Evolutionary conservation across 2,113 vertebrate genomes (phyloP), one percentile per base, ranked within the genome.

Genomic region (Pica pica): DNA sequence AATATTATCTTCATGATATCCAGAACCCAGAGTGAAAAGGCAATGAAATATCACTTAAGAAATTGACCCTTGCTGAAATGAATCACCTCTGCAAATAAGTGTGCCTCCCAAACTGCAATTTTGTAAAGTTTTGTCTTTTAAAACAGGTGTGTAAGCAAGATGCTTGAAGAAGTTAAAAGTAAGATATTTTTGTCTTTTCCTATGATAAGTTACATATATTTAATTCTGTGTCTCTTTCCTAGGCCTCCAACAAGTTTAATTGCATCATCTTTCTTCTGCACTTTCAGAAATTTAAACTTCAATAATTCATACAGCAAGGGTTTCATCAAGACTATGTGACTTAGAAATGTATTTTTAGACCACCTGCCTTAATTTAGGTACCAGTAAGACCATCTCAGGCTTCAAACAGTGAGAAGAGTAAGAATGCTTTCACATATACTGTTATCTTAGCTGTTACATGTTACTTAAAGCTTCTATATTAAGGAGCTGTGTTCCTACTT

Each of bases 341-440:
- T 33, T 84, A 31, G 3, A 81, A 57, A 87, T 7, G 3, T 65
- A 65, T 77, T 80, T 76, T 71, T 39, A 74, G 68, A 86, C 15
- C 5, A 41, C 6, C 7, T 49, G 1, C 35, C 35, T 67, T 78
- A 42, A 46, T 91, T 67, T 79, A 42, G 10, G 39, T 27, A 78
- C 16, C 1, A 2, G 42, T 6, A 77, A 35, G 14, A 57, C 9
- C 2, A 3, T 56, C 31, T 90, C 52, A 60, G 33, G 6, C 4
- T 81, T 85, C 79, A 41, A 71, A 13, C 0, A 2, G 2, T 14
- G 24, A 75, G 11, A 68, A 55, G 46, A 79, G 16, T 5, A 82
- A 76, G 39, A 71, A 78, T 11, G 0, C 0, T 1, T 89, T 82
- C 41, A 52, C 5, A 21, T 3, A 22, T 35, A 26, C 1, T 12